Evolutionary conservation across 2,888 invertebrate species (phyloP), one percentile per base, ranked within the genome.

Genomic region (Volucella inanis): DNA sequence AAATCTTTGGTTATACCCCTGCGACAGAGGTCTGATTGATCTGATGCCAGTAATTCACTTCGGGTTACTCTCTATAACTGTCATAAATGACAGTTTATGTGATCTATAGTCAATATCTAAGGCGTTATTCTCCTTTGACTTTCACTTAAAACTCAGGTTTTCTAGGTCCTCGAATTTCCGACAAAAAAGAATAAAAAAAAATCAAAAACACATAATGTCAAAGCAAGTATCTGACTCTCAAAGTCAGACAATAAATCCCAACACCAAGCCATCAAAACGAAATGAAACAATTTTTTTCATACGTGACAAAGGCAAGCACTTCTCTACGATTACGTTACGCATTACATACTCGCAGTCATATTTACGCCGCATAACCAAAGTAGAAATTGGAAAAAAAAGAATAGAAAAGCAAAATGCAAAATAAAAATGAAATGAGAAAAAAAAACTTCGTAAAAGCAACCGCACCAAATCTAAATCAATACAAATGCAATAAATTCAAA

Each of bases 401-500:
- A 31, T 31, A 12, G 12, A 0, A 41, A 52, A 61, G 47, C 67
- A 65, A 62, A 15, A 22, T 14, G 12, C 3, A 64, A 43, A 77
- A 72, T 70, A 52, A 43, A 41, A 61, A 6, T 31, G 31, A 31
- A 31, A 31, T 31, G 22, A 31, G 31, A 6, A 22, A 31, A 31
- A 31, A 31, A 31, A 31, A 31, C 4, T 4, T 6, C 31, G 31
- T 31, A 31, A 31, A 31, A 74, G 55, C 49, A 78, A 78, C 67
- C 52, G 38, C 50, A 65, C 38, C 82, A 79, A 84, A 80, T 84
- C 70, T 80, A 84, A 84, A 84, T 84, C 84, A 80, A 84, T 79
- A 75, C 79, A 84, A 84, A 67, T 76, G 85, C 81, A 81, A 81
- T 85, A 85, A 85, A 85, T 81, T 85, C 81, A 77, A 81, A 81